Percentiles rank a stretch among this genome's conserved stretches.
These are phyloP conservation scores for Solea senegalensis DNA, from an alignment of 2,113 vertebrate genomes.

Conservation along the genomic window DNA sequence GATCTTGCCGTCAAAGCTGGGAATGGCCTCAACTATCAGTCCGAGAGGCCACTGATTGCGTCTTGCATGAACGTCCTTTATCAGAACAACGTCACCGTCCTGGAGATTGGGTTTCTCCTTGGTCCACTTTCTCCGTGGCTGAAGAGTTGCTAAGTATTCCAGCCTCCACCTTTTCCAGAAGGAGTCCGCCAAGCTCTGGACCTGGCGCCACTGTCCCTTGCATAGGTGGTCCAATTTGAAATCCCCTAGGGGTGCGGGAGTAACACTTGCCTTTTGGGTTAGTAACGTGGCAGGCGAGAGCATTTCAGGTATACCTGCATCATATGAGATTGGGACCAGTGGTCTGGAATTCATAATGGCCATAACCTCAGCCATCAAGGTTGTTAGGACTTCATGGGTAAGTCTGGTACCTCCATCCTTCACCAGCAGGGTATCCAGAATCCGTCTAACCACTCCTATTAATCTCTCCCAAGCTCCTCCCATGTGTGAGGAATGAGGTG, in stretches of 20 bases:
- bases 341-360: slow-evolving; percentile 1
- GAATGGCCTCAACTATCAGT: background rate
- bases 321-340: slow-evolving; percentile 4
- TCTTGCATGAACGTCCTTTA: slow-evolving; percentile 4
- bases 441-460: slow-evolving; percentile 18
- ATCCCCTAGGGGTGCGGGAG: background rate
- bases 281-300: slow-evolving; percentile 10
- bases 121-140: slow-evolving; percentile 6
- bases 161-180: slow-evolving; percentile 23
- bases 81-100: slow-evolving; percentile 12
- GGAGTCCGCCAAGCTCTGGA: slow-evolving; percentile 4
- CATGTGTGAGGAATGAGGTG: background rate
- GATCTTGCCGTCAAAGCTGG: background rate
- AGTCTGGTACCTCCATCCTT: no score
- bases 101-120: background rate
- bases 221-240: slow-evolving; percentile 8
- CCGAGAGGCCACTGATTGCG: slow-evolving; percentile 12
- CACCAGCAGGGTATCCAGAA: no score
- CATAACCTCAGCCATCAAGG: slow-evolving; percentile 42
- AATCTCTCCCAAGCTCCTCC: background rate
- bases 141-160: slow-evolving; percentile 13
- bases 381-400: slow-evolving; percentile 38
- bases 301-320: slow-evolving; percentile 1
- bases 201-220: background rate
- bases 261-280: slow-evolving; percentile 10